A percentile compares a stretch with the other conserved stretches of the same genome.
Conservation (phyloP, 2,888 invertebrate species). For the Frankliniella fusca region DNA sequence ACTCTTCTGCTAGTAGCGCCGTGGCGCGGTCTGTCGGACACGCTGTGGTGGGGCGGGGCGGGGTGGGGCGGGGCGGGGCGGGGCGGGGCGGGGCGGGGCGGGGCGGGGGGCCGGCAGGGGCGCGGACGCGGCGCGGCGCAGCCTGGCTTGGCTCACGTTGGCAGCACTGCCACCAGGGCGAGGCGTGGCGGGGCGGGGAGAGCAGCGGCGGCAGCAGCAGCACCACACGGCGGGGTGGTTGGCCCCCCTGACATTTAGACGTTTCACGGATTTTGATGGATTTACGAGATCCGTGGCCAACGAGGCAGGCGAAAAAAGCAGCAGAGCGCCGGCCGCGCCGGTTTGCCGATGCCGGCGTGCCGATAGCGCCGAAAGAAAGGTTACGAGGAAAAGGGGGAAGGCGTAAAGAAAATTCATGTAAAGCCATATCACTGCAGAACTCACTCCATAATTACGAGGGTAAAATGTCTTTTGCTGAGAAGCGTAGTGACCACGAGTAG, state of each 20-base stretch:
- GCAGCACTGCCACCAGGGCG: neutral
- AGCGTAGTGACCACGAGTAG: too few relatives aligned
- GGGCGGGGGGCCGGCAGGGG: neutral
- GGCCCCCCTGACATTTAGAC: neutral
- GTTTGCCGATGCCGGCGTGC: neutral
- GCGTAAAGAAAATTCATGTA: neutral
- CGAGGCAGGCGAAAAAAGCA: neutral
- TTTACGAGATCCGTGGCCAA: neutral
- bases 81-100: neutral
- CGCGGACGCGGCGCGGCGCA: too few relatives aligned
- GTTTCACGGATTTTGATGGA: slow-evolving; percentile 1
- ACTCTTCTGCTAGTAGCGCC: too few relatives aligned
- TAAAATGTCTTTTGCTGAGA: too few relatives aligned
- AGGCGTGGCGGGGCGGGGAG: neutral
- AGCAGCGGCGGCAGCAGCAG: neutral
- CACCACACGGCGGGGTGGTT: neutral
- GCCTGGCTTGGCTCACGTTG: too few relatives aligned
- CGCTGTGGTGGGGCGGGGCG: neutral
- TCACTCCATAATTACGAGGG: too few relatives aligned
- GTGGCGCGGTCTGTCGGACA: too few relatives aligned
- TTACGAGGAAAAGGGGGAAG: neutral
- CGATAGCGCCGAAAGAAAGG: neutral
- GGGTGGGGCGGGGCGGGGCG: neutral
- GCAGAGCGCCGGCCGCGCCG: neutral
- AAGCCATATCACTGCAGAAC: too few relatives aligned